phyloP scores from a whole-genome alignment of 2,113 vertebrate species.

The Hydrolagus affinis region DNA sequence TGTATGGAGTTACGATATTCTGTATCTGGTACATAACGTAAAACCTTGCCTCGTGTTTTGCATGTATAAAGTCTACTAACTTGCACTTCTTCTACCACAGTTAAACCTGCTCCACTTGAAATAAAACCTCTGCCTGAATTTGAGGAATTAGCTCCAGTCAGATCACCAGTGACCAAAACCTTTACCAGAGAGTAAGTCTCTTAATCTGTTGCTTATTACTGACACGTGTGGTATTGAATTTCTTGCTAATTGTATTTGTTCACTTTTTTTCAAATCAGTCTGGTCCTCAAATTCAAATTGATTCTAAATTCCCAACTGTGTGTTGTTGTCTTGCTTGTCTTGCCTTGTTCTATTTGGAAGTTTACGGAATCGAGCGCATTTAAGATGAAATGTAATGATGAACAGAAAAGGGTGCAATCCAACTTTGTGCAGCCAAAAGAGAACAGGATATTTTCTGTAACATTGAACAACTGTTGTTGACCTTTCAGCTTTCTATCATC shows the following conservation, averaged over 20 bases:
- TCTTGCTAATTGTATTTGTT: slow-evolving; percentile 4
- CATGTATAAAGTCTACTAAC: not conserved
- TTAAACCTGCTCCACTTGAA: slow-evolving; percentile 86
- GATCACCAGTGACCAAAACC: slow-evolving; percentile 92
- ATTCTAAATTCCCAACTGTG: slow-evolving; percentile 44
- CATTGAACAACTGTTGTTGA: too few species aligned
- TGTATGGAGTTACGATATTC: slow-evolving; percentile 40
- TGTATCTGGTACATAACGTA: slow-evolving; percentile 32
- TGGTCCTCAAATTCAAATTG: slow-evolving; percentile 34
- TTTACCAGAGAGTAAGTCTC: slow-evolving; percentile 93
- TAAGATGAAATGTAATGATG: not conserved
- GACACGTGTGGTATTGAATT: slow-evolving; percentile 11
- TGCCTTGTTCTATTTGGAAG: not conserved
- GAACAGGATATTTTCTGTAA: not conserved
- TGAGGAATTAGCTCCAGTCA: slow-evolving; percentile 75
- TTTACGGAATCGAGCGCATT: not conserved
- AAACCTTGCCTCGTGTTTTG: not conserved
- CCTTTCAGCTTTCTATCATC: too few species aligned
- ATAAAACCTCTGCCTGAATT: slow-evolving; percentile 88
- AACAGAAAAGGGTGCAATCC: too few species aligned
- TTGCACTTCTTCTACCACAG: slow-evolving; percentile 50
- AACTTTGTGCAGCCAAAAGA: not conserved
- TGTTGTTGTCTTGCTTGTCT: too few species aligned
- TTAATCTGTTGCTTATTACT: not conserved
- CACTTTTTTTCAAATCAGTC: not conserved